A percentile compares a stretch with the other conserved stretches of the same genome.
Evolutionary conservation across 2,113 vertebrate species (phyloP).

Genomic region (Nymphicus hollandicus): DNA sequence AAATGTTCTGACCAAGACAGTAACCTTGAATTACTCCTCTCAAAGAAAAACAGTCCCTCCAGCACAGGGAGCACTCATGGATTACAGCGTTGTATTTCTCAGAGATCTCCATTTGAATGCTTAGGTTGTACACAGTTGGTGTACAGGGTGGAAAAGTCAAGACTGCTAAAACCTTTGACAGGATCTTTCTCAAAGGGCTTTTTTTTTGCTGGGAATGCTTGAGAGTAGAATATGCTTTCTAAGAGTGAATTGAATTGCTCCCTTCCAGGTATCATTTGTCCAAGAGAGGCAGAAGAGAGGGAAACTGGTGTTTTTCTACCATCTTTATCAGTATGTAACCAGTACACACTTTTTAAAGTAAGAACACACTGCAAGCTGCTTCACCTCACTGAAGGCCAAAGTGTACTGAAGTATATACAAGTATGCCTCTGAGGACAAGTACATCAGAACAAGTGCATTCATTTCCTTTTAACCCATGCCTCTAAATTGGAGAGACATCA

Average conservation of each 20-base stretch:
- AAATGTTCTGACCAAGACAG: not conserved
- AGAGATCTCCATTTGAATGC: not conserved
- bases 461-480: not conserved
- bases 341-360: not conserved
- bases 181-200: not conserved
- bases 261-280: not conserved
- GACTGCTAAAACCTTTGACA: not conserved
- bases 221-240: not conserved
- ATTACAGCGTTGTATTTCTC: not conserved
- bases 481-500: no score
- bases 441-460: not conserved
- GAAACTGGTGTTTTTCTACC: accelerated
- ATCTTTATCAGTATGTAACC: not conserved
- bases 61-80: not conserved
- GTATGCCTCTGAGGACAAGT: not conserved
- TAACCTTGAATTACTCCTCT: not conserved
- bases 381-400: not conserved
- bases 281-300: not conserved
- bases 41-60: not conserved
- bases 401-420: not conserved
- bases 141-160: not conserved
- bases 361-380: not conserved
- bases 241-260: not conserved
- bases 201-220: not conserved
- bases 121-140: not conserved